Base-by-base conservation (phyloP, 2,888 invertebrate species). In the Dynastes grantii region DNA sequence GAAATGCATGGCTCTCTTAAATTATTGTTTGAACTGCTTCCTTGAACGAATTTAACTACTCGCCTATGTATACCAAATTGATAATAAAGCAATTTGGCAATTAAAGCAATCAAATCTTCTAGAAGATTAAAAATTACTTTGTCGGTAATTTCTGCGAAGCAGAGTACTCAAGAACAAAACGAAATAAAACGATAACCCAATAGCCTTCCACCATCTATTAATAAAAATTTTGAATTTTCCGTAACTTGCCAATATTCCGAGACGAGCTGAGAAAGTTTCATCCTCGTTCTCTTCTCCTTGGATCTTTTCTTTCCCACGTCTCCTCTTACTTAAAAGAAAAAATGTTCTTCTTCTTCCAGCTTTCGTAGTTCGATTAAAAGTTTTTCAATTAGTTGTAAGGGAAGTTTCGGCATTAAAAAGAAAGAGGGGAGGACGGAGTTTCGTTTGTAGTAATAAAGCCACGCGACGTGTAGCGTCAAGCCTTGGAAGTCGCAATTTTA, bases 321-420 rank as follows among this genome's bases (percentile, higher is more conserved):
- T 58, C 22, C 22, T 22, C 55, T 8, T 22, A 58, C 22, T 58
- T 61, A 75, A 61, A 63, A 61, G 51, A 29, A 49, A 68, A 53
- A 53, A 68, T 37, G 32, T 51, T 29, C 22, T 22, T 51, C 49
- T 13, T 32, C 55, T 1, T n/a, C 55, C 58, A 61, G 40, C 73
- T 40, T 55, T 58, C 77, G 67, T 67, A 58, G 67, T 77, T 79
- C 79, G 79, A 79, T 79, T 79, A 77, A 78, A 81, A 82, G 81
- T 81, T 81, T 82, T 81, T 81, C 81, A 82, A 82, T 81, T 82
- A 82, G 81, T 81, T 81, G 40, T 78, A 81, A 76, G 77, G 2
- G 78, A 79, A 73, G 78, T 81, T 81, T 45, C 77, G 37, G 45
- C 65, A 77, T 79, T 75, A 27, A 63, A 77, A 75, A 73, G 61